Percentiles rank a stretch among this genome's conserved stretches.
Evolutionary conservation across 1,140 invertebrate genomes (phyloP).

Genomic region (Zaprionus taronus): DNA sequence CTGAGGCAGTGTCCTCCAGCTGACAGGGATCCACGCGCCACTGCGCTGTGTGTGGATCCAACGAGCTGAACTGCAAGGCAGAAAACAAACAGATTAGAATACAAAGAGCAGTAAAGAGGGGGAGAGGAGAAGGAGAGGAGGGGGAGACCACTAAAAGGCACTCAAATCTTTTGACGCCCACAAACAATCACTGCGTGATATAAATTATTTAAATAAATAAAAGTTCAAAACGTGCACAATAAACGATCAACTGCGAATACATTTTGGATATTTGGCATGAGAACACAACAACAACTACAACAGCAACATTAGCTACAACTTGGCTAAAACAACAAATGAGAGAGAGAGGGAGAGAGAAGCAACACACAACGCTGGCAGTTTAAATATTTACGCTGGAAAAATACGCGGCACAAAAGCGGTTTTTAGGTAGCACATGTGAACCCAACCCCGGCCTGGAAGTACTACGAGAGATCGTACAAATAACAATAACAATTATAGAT

Average conservation of each 20-base stretch:
- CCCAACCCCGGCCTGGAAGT: neutral
- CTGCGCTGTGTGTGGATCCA: constrained; percentile 78
- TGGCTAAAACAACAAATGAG: constrained; percentile 29
- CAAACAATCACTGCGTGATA: constrained; percentile 50
- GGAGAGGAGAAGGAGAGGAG: neutral
- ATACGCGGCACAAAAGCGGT: constrained; percentile 46
- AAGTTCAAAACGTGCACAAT: constrained; percentile 50
- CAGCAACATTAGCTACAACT: constrained; percentile 39
- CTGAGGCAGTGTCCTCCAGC: constrained; percentile 73
- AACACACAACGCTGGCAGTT: constrained; percentile 54
- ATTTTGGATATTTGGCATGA: constrained; percentile 47
- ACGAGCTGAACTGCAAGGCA: constrained; percentile 73
- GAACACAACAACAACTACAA: constrained; percentile 20
- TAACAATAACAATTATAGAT: constrained; percentile 5
- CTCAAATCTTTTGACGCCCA: constrained; percentile 55
- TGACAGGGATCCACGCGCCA: constrained; percentile 83
- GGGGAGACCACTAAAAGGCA: constrained; percentile 17
- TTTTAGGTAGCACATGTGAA: constrained; percentile 45
- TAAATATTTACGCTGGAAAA: constrained; percentile 71
- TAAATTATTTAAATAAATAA: constrained; percentile 64
- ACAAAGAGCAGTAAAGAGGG: neutral
- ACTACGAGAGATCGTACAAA: neutral
- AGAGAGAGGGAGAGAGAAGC: neutral
- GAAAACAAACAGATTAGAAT: constrained; percentile 22
- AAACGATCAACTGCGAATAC: constrained; percentile 50